A percentile compares a stretch with the other conserved stretches of the same genome.
Evolutionary conservation across 2,888 invertebrate species (phyloP).

Genomic region (Orthosia gracilis): DNA sequence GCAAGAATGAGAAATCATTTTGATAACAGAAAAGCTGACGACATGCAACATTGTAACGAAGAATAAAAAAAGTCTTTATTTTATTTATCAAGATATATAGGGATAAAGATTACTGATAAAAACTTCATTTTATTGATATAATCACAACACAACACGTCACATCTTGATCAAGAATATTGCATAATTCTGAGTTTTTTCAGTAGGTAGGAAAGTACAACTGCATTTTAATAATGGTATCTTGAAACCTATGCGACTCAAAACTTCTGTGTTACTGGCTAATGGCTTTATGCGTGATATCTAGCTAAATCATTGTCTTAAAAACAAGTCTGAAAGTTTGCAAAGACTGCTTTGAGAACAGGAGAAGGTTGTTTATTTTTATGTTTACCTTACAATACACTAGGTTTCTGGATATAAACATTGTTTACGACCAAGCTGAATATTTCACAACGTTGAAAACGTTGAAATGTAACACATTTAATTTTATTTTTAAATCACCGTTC

Average conservation of each 20-base stretch:
- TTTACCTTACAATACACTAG: too few relatives aligned
- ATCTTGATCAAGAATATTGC: conserved; percentile 7
- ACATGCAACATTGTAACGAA: conserved; percentile 42
- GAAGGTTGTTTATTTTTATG: not conserved
- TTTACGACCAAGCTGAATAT: too few relatives aligned
- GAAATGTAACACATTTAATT: too few relatives aligned
- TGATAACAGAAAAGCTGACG: conserved; percentile 15
- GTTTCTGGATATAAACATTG: too few relatives aligned
- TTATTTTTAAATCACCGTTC: too few relatives aligned
- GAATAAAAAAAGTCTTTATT: conserved; percentile 18
- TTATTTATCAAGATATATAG: conserved; percentile 4
- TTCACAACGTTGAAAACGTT: too few relatives aligned
- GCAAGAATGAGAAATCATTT: not conserved
- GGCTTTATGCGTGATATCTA: not conserved
- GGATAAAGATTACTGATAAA: not conserved
- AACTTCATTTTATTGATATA: conserved; percentile 1
- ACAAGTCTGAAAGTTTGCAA: not conserved
- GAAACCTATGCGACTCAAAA: not conserved
- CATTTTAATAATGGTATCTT: conserved; percentile 12
- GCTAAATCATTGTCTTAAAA: not conserved
- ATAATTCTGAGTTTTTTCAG: not conserved
- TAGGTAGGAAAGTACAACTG: not conserved
- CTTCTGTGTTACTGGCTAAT: conserved; percentile 12
- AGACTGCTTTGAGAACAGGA: not conserved
- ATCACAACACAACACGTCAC: not conserved